Evolutionary conservation across 30 jellyfish, hydroid and myxozoan genomes (phyloP).

Genomic region (Haliclystus octoradiatus): DNA sequence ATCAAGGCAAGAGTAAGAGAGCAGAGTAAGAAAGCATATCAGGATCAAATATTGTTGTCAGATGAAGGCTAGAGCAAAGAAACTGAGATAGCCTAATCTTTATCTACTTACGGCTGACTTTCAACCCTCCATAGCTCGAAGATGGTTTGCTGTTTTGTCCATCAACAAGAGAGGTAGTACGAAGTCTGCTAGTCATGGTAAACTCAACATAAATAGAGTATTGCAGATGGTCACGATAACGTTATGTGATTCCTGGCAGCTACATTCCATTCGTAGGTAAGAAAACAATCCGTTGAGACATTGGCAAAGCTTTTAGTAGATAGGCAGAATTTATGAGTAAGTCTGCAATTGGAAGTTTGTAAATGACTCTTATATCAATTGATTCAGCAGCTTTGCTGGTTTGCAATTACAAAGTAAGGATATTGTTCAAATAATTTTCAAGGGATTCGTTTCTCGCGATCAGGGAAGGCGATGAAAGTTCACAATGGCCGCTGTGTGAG

Average conservation of each 20-base stretch:
- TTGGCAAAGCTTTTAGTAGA: neutral
- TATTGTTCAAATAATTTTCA: too few species aligned
- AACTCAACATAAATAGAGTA: constrained; percentile 1
- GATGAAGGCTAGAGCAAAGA: too few species aligned
- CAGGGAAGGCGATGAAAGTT: constrained; percentile 6
- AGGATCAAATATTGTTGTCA: too few species aligned
- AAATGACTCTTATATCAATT: too few species aligned
- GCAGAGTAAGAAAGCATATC: too few species aligned
- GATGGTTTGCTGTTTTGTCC: constrained; percentile 52
- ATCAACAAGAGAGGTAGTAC: constrained; percentile 70
- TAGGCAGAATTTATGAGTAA: neutral
- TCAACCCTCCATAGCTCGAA: constrained; percentile 52
- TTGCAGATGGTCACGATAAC: constrained; percentile 9
- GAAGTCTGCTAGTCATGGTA: constrained; percentile 64
- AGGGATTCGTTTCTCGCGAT: constrained; percentile 23
- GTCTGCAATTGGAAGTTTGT: too few species aligned
- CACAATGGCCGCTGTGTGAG: constrained; percentile 80
- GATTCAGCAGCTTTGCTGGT: too few species aligned
- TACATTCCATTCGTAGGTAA: constrained; percentile 5
- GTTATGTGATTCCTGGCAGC: neutral
- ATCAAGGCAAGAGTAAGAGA: too few species aligned
- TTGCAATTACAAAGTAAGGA: too few species aligned
- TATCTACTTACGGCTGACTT: constrained; percentile 84
- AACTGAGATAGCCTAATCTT: too few species aligned
- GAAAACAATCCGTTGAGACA: neutral